Evolutionary conservation across 2,888 invertebrate species (phyloP), one percentile per base, ranked within the genome.

Genomic region (Rhamnusium bicolor): DNA sequence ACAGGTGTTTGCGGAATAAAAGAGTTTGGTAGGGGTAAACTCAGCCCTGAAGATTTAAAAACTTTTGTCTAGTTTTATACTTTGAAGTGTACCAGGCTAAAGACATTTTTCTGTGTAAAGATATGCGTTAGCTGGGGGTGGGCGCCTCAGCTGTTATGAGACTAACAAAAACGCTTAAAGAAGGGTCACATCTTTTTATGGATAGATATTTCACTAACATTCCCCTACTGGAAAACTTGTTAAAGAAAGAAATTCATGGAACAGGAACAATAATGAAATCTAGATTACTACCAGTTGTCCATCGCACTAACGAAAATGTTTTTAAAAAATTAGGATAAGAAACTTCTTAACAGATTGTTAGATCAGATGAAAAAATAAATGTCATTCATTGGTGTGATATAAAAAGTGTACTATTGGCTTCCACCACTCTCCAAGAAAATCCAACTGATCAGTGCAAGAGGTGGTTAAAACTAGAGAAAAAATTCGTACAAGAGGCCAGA

Each of bases 211-310:
- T 67, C 53, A 60, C 71, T 7, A 71, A 60, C 12, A 18, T 56
- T 49, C 60, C 66, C 16, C 66, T 67, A 21, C 12, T 67, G 1
- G 66, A 71, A 24, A 56, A 46, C 24, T 29, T 63, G 47, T 16
- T 54, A 18, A n/a, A 56, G 10, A 70, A 63, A 12, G 65, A 61
- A 14, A n/a, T 61, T 29, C n/a, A 29, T 29, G 27, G 14, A 10
- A 69, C 69, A 12, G 69, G 69, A n/a, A 61, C 69, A 24, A 65
- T 65, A 51, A 65, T 63, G 65, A 53, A 51, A 51, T 68, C 56
- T 7, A 56, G 27, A 24, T 2, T 68, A n/a, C 56, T 27, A 18
- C 58, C 24, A 40, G 1, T 1, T 12, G 40, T 40, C 1, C 40
- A 40, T 2, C 40, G 10, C 2, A 40, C 40, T 1, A 40, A 3